Base-by-base conservation (phyloP, 2,888 invertebrate genomes). In the Drosophila suboccidentalis region DNA sequence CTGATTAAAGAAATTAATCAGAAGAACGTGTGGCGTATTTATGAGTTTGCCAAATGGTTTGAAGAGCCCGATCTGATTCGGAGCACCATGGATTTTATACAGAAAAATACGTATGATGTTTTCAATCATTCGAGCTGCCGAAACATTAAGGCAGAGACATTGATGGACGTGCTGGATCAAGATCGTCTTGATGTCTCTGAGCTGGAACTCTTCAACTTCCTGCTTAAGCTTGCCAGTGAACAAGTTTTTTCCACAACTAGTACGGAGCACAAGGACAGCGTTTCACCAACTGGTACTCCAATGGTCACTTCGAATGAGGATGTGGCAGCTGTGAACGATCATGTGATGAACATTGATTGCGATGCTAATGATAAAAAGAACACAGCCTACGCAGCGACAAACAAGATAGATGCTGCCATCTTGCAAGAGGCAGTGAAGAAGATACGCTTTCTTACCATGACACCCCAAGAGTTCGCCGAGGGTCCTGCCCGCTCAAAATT, bases 31-130 rank as follows among this genome's bases (percentile, higher is more conserved):
- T 97, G 97, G 76, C 93, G 97, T 50, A 97, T 97, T 0, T 97
- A 96, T 89, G 97, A 97, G 90, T 97, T 97, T 93, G 97, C 97
- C 0, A 95, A 96, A 75, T 93, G 97, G 0, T 97, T 97, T 92
- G 97, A 97, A 71, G 97, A 97, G 89, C 96, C 96, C 66, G 94
- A 95, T 3, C 93, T 97, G 0, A 96, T 96, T 95, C 96, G 96
- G 36, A 96, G 96, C 91, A 97, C 97, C 91, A 94, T 97, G 90
- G 95, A 95, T 93, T 95, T 97, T 57, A 97, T 97, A 64, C 95
- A 95, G 80, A 94, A 95, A 29, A 95, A 96, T 85, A 97, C 97
- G 0, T 94, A 95, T 75, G 96, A 96, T 80, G 96, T 97, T 0
- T 91, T 97, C 4, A 94, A 94, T 0, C 96, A 97, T 91, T 94